phyloP scores from a whole-genome alignment of 2,797 vertebrate genomes.

The Diceros bicornis region DNA sequence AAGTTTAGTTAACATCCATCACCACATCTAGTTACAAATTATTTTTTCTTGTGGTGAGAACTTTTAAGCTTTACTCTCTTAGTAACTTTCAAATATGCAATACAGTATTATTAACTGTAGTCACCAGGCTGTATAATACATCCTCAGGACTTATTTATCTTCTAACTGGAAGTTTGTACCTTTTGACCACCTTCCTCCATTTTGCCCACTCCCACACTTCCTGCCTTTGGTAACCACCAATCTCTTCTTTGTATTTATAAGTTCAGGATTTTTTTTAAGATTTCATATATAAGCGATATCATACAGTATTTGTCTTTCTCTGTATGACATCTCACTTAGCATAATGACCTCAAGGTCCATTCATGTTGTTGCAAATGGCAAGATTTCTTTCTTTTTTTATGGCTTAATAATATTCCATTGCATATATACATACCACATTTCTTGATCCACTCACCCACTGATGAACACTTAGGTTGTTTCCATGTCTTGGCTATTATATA shows the following conservation, averaged over 20 bases:
- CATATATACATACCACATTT: background rate
- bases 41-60: background rate
- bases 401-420: background rate
- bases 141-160: background rate
- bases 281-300: background rate
- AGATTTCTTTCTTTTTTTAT: background rate
- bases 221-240: background rate
- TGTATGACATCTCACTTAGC: background rate
- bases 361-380: background rate
- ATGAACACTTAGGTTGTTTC: background rate
- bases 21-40: background rate
- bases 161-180: background rate
- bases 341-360: background rate
- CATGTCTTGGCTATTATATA: background rate
- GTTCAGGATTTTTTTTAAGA: background rate
- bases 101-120: background rate
- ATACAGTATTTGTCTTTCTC: background rate
- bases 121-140: background rate
- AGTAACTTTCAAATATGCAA: background rate
- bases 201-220: background rate
- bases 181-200: background rate
- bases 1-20: background rate
- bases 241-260: background rate
- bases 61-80: background rate
- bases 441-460: background rate